Percentiles rank a stretch among this genome's conserved stretches.
Conservation (phyloP, 2,113 vertebrate species). For the Empidonax alnorum region DNA sequence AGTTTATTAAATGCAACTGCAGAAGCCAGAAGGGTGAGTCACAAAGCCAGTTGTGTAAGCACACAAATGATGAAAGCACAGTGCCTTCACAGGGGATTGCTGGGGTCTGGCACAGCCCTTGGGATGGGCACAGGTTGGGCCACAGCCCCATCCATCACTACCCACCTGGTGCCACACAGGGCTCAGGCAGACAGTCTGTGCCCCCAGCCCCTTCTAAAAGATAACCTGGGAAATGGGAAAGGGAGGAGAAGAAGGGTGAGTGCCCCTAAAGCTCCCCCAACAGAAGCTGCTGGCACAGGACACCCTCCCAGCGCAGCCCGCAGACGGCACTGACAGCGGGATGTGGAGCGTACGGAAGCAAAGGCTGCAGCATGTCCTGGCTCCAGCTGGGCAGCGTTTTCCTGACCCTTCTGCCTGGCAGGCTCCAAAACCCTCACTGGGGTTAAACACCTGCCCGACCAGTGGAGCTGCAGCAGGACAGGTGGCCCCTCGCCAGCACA, state of each 20-base stretch:
- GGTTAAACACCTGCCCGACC: background rate
- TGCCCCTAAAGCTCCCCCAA: background rate
- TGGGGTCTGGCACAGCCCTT: background rate
- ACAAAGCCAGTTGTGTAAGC: conserved; percentile 24
- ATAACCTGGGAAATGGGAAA: background rate
- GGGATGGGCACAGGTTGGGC: background rate
- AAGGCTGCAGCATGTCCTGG: background rate
- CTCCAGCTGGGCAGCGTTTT: background rate
- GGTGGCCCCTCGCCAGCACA: fast-evolving
- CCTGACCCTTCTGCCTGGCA: background rate
- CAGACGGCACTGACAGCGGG: fast-evolving
- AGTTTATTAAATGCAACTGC: background rate
- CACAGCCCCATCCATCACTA: background rate
- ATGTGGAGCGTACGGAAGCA: background rate
- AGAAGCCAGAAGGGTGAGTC: conserved; percentile 13
- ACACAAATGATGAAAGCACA: background rate
- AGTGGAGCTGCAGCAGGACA: fast-evolving
- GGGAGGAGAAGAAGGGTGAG: background rate
- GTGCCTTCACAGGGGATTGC: background rate
- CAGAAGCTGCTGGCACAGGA: background rate
- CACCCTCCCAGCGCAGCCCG: fast-evolving
- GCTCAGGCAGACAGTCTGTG: background rate
- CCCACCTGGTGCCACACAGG: background rate
- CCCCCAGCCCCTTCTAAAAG: background rate
- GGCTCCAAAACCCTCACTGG: background rate